Percentiles rank a stretch among this genome's conserved stretches.
Evolutionary conservation across 2,888 invertebrate species (phyloP).

Genomic region (Arctia plantaginis): DNA sequence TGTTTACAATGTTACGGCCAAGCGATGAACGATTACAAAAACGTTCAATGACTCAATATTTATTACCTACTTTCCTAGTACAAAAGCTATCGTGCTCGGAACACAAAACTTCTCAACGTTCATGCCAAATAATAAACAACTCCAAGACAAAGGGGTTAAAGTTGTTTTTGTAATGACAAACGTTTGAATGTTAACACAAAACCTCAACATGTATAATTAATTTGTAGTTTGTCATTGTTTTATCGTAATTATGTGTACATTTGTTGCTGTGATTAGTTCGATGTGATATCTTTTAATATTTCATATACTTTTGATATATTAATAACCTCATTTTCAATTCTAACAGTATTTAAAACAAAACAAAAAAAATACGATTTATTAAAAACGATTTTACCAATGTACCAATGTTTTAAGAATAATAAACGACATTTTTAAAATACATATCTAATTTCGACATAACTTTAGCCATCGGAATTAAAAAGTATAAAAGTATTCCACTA

Average conservation of each 20-base stretch:
- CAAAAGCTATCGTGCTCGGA: conserved; percentile 56
- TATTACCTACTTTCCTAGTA: conserved; percentile 26
- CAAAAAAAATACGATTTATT: too few relatives aligned
- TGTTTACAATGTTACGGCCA: conserved; percentile 13
- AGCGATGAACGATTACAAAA: conserved; percentile 23
- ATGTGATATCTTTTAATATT: not conserved
- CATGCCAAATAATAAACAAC: conserved; percentile 42
- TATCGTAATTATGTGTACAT: conserved; percentile 25
- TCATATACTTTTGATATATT: not conserved
- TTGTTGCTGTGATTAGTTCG: conserved; percentile 4
- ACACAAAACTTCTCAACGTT: conserved; percentile 66
- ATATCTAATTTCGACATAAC: too few relatives aligned
- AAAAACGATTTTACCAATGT: too few relatives aligned
- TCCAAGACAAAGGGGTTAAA: conserved; percentile 42
- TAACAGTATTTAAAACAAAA: not conserved
- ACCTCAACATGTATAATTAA: conserved; percentile 46
- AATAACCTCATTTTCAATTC: not conserved
- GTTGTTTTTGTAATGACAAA: conserved; percentile 24
- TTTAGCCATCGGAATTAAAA: too few relatives aligned
- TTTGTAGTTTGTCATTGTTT: conserved; percentile 33
- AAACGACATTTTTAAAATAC: too few relatives aligned
- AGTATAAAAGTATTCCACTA: too few relatives aligned
- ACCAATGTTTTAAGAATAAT: too few relatives aligned
- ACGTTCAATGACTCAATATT: conserved; percentile 39
- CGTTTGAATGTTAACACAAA: conserved; percentile 33